Conservation (phyloP, 2,888 invertebrate species). For the Drosophila tripunctata region DNA sequence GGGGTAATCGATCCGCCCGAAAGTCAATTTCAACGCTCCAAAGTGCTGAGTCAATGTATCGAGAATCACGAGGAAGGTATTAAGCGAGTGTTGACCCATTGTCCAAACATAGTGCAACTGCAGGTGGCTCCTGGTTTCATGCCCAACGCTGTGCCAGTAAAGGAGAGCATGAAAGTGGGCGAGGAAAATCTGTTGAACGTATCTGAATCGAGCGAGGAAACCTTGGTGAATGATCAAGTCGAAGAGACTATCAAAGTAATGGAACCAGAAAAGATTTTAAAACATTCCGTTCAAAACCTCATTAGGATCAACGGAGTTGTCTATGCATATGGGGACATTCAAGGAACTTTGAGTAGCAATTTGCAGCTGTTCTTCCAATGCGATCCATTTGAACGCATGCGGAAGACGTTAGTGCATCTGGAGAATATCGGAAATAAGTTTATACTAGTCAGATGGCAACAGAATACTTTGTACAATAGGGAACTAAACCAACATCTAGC, state of each 20-base stretch:
- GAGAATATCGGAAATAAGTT: conserved; percentile 67
- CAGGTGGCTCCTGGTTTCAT: conserved; percentile 48
- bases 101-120: conserved; percentile 62
- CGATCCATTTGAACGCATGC: conserved; percentile 58
- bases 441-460: conserved; percentile 46
- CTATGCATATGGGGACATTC: conserved; percentile 23
- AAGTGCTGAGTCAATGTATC: conserved; percentile 45
- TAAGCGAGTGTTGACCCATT: conserved; percentile 58
- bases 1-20: background rate
- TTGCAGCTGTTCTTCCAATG: conserved; percentile 58
- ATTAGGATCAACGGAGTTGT: conserved; percentile 65
- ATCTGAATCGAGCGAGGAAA: conserved; percentile 2
- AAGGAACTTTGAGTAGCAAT: conserved; percentile 24
- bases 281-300: conserved; percentile 27
- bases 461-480: background rate
- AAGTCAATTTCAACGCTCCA: conserved; percentile 60
- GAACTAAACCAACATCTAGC: conserved; percentile 15
- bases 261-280: background rate
- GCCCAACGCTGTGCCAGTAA: background rate
- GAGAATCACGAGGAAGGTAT: conserved; percentile 46
- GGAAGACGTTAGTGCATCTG: conserved; percentile 61
- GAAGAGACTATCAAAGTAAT: background rate
- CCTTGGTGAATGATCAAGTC: background rate
- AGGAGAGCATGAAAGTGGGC: conserved; percentile 1
- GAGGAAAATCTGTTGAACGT: conserved; percentile 4